phyloP scores from a whole-genome alignment of 2,797 vertebrate species.

The Avahi laniger region DNA sequence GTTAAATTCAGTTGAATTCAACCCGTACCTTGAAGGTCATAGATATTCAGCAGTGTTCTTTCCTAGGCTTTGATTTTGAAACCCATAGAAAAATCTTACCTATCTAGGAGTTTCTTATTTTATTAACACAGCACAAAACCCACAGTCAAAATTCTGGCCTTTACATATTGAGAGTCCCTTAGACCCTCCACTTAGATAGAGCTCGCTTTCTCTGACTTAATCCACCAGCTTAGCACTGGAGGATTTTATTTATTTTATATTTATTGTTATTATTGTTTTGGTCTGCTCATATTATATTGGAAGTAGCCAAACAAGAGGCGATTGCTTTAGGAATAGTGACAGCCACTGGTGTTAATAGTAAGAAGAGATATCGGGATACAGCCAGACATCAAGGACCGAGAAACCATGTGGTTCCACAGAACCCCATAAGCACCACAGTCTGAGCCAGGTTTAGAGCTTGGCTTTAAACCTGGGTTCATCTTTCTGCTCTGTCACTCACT shows the following conservation, averaged over 20 bases:
- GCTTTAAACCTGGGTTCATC: neutral
- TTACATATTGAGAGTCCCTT: neutral
- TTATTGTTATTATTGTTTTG: neutral
- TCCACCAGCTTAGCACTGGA: neutral
- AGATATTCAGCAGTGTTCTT: neutral
- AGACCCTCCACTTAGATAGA: neutral
- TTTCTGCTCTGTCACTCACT: neutral
- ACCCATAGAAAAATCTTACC: neutral
- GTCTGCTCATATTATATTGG: neutral
- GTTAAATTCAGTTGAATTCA: constrained; percentile 14
- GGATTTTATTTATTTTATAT: too few relatives aligned
- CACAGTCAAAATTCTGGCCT: neutral
- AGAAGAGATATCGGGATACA: neutral
- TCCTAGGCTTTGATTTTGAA: neutral
- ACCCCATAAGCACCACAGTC: accelerated
- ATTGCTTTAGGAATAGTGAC: neutral
- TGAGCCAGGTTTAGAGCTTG: neutral
- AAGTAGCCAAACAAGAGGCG: neutral
- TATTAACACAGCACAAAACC: neutral
- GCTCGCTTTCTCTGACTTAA: neutral
- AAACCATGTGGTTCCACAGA: neutral
- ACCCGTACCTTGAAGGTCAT: neutral
- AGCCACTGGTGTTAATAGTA: neutral
- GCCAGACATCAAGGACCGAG: neutral
- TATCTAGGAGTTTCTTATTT: neutral